Evolutionary conservation across 2,888 invertebrate species (phyloP).

Genomic region (Amphimallon solstitiale): DNA sequence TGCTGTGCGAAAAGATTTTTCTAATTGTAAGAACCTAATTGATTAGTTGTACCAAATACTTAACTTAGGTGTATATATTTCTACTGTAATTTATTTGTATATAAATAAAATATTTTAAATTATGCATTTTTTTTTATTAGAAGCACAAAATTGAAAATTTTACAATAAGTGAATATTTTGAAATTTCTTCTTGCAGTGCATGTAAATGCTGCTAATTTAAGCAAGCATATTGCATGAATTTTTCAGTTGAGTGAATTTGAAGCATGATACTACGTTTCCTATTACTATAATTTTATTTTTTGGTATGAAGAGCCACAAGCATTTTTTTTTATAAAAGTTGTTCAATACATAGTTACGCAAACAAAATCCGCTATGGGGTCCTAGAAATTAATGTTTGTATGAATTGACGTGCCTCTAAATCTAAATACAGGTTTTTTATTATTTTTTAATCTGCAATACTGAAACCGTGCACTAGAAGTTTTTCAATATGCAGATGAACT

Average conservation of each 20-base stretch:
- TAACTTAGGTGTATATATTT: constrained; percentile 32
- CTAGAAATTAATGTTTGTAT: no score
- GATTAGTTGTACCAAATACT: constrained; percentile 28
- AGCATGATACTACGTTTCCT: neutral
- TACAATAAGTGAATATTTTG: neutral
- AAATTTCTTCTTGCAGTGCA: neutral
- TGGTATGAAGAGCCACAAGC: neutral
- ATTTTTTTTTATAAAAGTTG: no score
- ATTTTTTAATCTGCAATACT: no score
- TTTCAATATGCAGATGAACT: no score
- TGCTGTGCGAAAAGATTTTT: neutral
- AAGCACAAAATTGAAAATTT: constrained; percentile 9
- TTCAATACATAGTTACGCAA: no score
- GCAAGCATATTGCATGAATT: constrained; percentile 23
- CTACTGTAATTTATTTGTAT: constrained; percentile 29
- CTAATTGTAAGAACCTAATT: neutral
- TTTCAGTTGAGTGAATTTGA: neutral
- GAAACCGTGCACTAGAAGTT: no score
- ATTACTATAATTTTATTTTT: neutral
- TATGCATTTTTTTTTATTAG: constrained; percentile 10
- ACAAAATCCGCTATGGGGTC: no score
- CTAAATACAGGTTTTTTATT: no score
- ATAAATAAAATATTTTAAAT: constrained; percentile 12
- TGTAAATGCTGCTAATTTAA: neutral
- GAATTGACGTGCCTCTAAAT: no score